A percentile compares a stretch with the other conserved stretches of the same genome.
Evolutionary conservation across 2,888 invertebrate species (phyloP).

Genomic region (Conistra vaccinii): DNA sequence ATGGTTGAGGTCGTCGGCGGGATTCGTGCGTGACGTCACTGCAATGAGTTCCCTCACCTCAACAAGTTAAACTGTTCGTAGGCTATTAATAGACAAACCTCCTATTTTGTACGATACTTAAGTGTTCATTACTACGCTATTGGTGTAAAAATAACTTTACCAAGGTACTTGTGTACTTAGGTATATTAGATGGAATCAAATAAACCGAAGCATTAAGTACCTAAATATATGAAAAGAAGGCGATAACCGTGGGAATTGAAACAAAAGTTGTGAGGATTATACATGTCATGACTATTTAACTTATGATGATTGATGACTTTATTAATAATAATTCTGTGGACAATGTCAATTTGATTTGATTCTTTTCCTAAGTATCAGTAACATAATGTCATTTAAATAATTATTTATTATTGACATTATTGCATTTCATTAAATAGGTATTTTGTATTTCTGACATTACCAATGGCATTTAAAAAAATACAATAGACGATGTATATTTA

Average conservation of each 20-base stretch:
- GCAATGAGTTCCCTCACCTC: slow-evolving; percentile 11
- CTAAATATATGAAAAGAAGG: not conserved
- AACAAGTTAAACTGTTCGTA: not conserved
- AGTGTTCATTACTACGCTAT: not conserved
- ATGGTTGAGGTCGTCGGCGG: not conserved
- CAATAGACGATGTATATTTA: no score
- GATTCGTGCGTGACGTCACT: slow-evolving; percentile 13
- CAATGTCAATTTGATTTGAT: no score
- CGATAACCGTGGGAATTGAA: not conserved
- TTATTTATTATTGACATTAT: no score
- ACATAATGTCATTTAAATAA: no score
- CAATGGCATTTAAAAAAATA: no score
- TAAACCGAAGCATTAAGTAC: not conserved
- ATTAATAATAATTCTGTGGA: no score
- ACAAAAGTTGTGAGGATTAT: not conserved
- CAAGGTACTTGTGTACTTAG: not conserved
- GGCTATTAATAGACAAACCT: slow-evolving; percentile 7
- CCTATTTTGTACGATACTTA: not conserved
- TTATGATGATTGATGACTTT: no score
- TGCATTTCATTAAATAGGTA: no score
- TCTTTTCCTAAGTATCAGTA: no score
- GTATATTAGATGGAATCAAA: not conserved
- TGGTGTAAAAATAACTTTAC: not conserved
- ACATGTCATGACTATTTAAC: no score
- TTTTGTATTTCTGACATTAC: no score